Percentiles rank a stretch among this genome's conserved stretches.
Conservation (phyloP, 2,797 vertebrate species). For the Pipistrellus nathusii region DNA sequence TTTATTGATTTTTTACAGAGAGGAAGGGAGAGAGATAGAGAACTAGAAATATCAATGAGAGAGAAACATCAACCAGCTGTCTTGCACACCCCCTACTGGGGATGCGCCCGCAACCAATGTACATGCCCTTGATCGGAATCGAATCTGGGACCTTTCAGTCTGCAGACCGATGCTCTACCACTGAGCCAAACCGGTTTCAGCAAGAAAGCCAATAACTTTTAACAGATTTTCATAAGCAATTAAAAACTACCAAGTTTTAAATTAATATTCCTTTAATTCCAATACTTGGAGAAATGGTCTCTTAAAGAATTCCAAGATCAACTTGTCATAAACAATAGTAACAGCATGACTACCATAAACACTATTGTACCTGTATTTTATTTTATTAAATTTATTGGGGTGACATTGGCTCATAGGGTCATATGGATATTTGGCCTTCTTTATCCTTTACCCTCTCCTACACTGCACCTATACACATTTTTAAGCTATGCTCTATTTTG, state of each 20-base stretch:
- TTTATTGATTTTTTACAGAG: no score
- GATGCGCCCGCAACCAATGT: no score
- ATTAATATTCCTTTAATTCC: constrained; percentile 10
- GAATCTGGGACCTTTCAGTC: no score
- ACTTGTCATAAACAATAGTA: background rate
- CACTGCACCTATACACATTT: background rate
- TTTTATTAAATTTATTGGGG: background rate
- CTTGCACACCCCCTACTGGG: no score
- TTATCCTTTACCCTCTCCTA: background rate
- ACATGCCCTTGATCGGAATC: no score
- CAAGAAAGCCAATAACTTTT: background rate
- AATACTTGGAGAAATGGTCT: background rate
- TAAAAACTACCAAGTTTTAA: background rate
- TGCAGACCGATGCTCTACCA: no score
- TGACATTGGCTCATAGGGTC: background rate
- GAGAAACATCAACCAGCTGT: no score
- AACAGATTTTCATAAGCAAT: constrained; percentile 29
- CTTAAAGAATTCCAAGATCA: constrained; percentile 1
- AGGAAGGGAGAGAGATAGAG: no score
- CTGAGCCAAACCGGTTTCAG: no score
- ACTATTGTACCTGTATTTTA: background rate
- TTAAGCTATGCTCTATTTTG: background rate
- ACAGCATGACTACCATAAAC: background rate
- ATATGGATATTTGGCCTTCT: background rate
- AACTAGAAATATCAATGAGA: no score